These are phyloP conservation scores for Calyptomena viridis DNA, from an alignment of 2,113 vertebrate genomes.

Conservation along the genomic window DNA sequence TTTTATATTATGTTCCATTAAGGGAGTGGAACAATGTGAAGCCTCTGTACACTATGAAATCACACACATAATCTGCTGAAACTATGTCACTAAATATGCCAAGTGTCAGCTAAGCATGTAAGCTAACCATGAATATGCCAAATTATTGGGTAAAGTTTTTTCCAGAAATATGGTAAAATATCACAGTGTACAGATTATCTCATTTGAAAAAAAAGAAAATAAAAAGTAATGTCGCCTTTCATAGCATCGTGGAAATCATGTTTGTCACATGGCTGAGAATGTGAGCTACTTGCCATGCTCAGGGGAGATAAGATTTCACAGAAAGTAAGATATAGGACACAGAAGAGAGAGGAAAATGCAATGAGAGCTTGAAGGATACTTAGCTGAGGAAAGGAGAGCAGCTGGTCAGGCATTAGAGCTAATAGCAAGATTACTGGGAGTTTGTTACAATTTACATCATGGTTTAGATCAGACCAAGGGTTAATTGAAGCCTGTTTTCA, in stretches of 20 bases:
- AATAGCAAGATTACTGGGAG: neutral
- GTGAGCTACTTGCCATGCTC: neutral
- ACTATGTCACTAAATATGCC: neutral
- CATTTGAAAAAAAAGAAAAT: neutral
- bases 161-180: neutral
- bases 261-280: neutral
- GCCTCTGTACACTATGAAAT: neutral
- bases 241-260: neutral
- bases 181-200: neutral
- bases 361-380: neutral
- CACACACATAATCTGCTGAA: neutral
- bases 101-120: neutral
- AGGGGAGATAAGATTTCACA: neutral
- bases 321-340: neutral
- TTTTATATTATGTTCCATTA: neutral
- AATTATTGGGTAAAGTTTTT: neutral
- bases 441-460: neutral
- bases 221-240: accelerated
- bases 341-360: neutral
- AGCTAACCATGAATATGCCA: neutral
- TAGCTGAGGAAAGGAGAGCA: neutral
- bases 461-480: neutral
- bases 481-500: accelerated
- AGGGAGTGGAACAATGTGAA: neutral
- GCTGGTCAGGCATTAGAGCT: neutral